Evolutionary conservation across 1,140 invertebrate genomes (phyloP), one percentile per base, ranked within the genome.

Genomic region (Camponotus vicinus): DNA sequence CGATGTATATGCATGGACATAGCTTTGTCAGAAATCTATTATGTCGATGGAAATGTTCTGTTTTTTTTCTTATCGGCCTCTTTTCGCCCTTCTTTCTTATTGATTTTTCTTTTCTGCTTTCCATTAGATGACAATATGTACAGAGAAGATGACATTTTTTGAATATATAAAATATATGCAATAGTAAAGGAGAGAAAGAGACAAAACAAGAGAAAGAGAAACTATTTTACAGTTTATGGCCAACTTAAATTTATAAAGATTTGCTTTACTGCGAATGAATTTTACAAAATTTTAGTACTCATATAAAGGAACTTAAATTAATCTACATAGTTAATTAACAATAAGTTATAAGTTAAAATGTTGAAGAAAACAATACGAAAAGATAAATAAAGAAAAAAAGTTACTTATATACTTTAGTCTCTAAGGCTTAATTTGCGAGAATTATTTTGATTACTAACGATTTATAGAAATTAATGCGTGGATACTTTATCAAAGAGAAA

Each of bases 241-340:
- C 42, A 73, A 73, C 1, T 57, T 21, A 13, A 70, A 70, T 49
- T 70, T 6, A 71, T 71, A 71, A 55, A 71, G 18, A 71, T 21
- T 67, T 8, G 15, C 4, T 71, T 52, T 32, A 55, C 2, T 6
- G 1, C 8, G 1, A 55, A 52, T 52, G 5, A 18, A 3, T 45
- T 69, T 69, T 27, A 0, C 9, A 55, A 71, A 55, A 5, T 37
- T 55, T 21, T 3, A 52, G 3, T 6, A 52, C 13, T 52, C 21
- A 49, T 8, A 27, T 18, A 18, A 73, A n/a, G 0, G 3, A 5
- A 73, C 13, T 73, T 57, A 57, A 11, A 71, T 15, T 73, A 37
- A 73, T 4, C 0, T 57, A 21, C 11, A 42, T 3, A 52, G 15
- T 1, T 52, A 52, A 52, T 4, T 52, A 52, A 52, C 1, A 59